Evolutionary conservation across 1,140 invertebrate genomes (phyloP).

Genomic region (Eupeodes corollae): DNA sequence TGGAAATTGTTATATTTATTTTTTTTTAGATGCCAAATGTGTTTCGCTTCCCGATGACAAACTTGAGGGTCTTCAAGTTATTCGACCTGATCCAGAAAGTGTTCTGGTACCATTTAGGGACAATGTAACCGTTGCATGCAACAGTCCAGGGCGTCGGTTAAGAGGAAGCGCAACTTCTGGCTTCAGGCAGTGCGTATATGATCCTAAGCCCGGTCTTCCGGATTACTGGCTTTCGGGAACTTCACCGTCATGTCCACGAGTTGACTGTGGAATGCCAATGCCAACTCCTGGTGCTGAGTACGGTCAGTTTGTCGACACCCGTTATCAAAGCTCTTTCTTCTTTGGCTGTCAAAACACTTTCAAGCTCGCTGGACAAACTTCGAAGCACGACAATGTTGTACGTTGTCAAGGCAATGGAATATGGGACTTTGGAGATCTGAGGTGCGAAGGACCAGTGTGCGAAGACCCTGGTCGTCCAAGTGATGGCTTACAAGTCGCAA

Average conservation of each 20-base stretch:
- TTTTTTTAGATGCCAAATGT: constrained; percentile 69
- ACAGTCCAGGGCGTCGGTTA: constrained; percentile 61
- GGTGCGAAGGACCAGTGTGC: constrained; percentile 92
- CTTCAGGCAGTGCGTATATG: constrained; percentile 90
- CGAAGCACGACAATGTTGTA: constrained; percentile 82
- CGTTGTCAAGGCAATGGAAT: constrained; percentile 81
- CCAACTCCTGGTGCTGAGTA: constrained; percentile 87
- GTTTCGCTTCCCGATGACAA: constrained; percentile 81
- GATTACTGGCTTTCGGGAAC: constrained; percentile 87
- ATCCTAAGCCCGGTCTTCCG: constrained; percentile 77
- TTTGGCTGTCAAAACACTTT: constrained; percentile 96
- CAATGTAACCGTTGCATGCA: constrained; percentile 78
- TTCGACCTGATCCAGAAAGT: constrained; percentile 62
- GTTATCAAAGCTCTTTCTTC: constrained; percentile 85
- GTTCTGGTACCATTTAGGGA: constrained; percentile 77
- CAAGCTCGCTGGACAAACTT: constrained; percentile 83
- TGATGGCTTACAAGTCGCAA: constrained; percentile 78
- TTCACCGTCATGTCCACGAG: constrained; percentile 71
- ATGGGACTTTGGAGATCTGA: constrained; percentile 93
- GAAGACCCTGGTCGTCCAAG: constrained; percentile 87
- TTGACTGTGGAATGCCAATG: constrained; percentile 77
- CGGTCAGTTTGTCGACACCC: constrained; percentile 75
- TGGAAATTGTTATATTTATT: not conserved
- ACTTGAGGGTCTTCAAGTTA: constrained; percentile 67
- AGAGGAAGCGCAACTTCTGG: constrained; percentile 66